These are phyloP conservation scores for Furcifer pardalis DNA, from an alignment of 2,797 vertebrate species.

Conservation along the genomic window DNA sequence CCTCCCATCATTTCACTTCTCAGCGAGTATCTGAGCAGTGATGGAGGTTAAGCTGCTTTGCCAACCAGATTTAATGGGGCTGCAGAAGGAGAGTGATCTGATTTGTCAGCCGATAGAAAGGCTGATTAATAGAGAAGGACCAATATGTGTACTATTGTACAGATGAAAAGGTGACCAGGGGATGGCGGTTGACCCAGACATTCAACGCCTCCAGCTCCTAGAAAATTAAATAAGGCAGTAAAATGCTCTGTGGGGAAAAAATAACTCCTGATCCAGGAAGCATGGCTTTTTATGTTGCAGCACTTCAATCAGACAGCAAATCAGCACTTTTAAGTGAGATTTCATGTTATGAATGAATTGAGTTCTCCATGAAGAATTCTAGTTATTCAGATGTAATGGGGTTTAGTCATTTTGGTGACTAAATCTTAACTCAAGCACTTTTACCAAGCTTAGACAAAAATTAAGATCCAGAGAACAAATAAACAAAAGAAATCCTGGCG, in stretches of 20 bases:
- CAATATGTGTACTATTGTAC: not conserved
- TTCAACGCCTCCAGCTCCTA: not conserved
- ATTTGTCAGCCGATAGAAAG: not conserved
- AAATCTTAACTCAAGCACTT: too few species aligned
- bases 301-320: not conserved
- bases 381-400: too few species aligned
- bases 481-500: too few species aligned
- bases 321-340: not conserved
- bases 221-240: not conserved
- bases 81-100: not conserved
- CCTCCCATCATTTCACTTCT: not conserved
- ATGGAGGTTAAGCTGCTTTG: not conserved
- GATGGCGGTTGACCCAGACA: too few species aligned
- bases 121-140: not conserved
- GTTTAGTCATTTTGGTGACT: too few species aligned
- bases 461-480: too few species aligned
- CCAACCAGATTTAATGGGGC: not conserved
- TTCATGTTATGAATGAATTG: conserved; percentile 96
- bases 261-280: not conserved
- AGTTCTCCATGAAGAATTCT: too few species aligned
- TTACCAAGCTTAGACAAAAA: too few species aligned
- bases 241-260: not conserved
- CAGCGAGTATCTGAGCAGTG: not conserved
- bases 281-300: not conserved
- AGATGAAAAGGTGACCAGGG: not conserved